Base-by-base conservation (phyloP, 2,888 invertebrate genomes). In the Campoletis raptor region DNA sequence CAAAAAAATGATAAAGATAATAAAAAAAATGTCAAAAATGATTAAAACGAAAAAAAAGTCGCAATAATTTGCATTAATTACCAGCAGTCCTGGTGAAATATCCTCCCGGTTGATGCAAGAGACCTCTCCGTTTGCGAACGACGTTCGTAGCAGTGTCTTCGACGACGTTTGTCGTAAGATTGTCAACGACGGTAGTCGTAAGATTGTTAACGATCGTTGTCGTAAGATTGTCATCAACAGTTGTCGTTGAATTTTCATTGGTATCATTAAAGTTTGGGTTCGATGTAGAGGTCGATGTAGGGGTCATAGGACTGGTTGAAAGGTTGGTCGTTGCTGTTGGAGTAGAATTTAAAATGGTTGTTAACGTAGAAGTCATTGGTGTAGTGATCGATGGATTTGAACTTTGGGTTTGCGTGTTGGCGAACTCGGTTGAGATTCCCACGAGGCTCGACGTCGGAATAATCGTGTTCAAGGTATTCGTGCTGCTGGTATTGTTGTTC, bases 121-220 rank as follows among this genome's bases (percentile, higher is more conserved):
- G 67, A 21, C 84, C 80, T 36, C 90, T 90, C 36, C 92, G 90
- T 77, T 90, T 91, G n/a, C 89, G 89, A 69, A 89, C 77, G 10
- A 87, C 82, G 76, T 89, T 90, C 70, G 88, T 88, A 61, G 86
- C 78, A 70, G 83, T 88, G 54, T 87, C 83, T 40, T 82, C 85
- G 40, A 48, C 72, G 64, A 73, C 54, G 10, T 72, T 57, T n/a
- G 36, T 72, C 36, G 94, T 92, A 70, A 95, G 95, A 87, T 95
- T 94, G 52, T 94, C 93, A 81, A 95, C 70, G 94, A 73, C 54
- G 10, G 69, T 57, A 18, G 36, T 72, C 36, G 94, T 92, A 70
- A 95, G 95, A 87, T 95, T 94, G 52, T 94, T 93, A 30, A 3
- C 30, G 30, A 30, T 3, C 30, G 3, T 30, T 30, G 30, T 30